Evolutionary conservation across 2,888 invertebrate genomes (phyloP).

Genomic region (Erebia palarica): DNA sequence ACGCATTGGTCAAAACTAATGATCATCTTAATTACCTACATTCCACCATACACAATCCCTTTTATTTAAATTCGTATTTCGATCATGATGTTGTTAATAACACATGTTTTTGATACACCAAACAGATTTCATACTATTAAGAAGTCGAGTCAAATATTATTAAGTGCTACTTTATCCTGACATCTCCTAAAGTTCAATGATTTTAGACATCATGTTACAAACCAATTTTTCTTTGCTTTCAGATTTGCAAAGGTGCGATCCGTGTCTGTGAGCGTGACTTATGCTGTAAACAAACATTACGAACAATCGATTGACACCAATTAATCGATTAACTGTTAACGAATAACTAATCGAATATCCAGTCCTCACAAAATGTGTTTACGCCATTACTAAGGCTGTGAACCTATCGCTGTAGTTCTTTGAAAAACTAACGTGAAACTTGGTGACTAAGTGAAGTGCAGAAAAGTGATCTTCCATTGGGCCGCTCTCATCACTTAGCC

Average conservation of each 20-base stretch:
- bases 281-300: conserved; percentile 41
- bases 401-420: conserved; percentile 31
- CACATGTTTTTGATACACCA: no score
- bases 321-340: conserved; percentile 40
- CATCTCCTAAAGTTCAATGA: neutral
- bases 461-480: conserved; percentile 37
- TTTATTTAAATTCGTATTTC: no score
- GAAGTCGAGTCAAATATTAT: no score
- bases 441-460: conserved; percentile 25
- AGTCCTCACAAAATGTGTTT: conserved; percentile 35
- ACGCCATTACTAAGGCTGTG: conserved; percentile 33
- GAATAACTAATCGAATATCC: conserved; percentile 37
- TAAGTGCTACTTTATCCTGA: neutral
- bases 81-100: no score
- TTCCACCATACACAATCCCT: no score
- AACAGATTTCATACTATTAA: no score
- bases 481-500: conserved; percentile 35
- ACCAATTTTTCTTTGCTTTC: conserved; percentile 11
- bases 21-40: no score
- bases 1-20: neutral
- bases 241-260: conserved; percentile 46
- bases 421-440: conserved; percentile 33
- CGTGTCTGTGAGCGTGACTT: conserved; percentile 48
- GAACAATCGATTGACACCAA: conserved; percentile 40
- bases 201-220: neutral